A percentile compares a stretch with the other conserved stretches of the same genome.
These are phyloP conservation scores for Papilio dardanus DNA, from an alignment of 1,140 invertebrate species.

Conservation along the genomic window DNA sequence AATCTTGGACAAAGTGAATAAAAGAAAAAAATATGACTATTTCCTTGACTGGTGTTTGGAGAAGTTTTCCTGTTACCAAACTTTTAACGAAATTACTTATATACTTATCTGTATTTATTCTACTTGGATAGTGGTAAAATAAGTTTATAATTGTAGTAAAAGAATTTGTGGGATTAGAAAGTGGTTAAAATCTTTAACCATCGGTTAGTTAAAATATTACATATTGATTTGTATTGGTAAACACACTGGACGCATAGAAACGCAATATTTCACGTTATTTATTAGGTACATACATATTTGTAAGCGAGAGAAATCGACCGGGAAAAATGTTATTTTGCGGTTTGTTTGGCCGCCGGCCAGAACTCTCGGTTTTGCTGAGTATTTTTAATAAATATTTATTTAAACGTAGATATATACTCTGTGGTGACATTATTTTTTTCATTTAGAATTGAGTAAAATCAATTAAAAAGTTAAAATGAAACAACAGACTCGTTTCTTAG, in stretches of 20 bases:
- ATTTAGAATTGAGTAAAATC: background rate
- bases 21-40: background rate
- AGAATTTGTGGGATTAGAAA: background rate
- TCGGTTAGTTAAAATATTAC: background rate
- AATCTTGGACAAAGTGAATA: background rate
- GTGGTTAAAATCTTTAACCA: background rate
- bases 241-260: background rate
- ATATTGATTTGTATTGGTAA: background rate
- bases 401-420: background rate
- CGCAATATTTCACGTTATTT: conserved; percentile 19
- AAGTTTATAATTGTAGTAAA: too few species aligned
- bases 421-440: background rate
- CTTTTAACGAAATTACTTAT: too few species aligned
- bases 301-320: conserved; percentile 22
- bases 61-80: background rate
- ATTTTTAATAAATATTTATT: background rate
- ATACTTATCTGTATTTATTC: too few species aligned
- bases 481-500: too few species aligned
- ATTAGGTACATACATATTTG: conserved; percentile 20
- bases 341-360: conserved; percentile 19
- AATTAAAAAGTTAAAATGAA: background rate
- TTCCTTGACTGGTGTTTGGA: background rate
- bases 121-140: background rate
- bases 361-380: background rate
- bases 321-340: conserved; percentile 19